Evolutionary conservation across 2,888 invertebrate genomes (phyloP), one percentile per base, ranked within the genome.

Genomic region (Epistrophe eligans): DNA sequence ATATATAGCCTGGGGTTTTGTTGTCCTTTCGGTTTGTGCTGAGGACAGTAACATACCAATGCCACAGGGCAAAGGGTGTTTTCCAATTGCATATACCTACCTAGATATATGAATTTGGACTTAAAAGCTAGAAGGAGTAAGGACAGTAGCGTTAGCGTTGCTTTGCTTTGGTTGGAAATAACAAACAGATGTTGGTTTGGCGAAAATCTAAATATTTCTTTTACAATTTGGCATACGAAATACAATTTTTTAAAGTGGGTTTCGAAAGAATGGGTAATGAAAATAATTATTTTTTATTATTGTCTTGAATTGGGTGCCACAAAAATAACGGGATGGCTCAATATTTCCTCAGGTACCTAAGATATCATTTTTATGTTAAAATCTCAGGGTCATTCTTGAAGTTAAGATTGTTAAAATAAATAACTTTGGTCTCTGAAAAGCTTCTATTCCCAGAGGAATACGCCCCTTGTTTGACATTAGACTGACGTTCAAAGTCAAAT

Each of bases 111-210:
- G 55, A 38, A 32, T 57, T 57, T 15, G 40, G 45, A 64, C 60
- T 73, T 45, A 32, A 19, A 45, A 32, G 43, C 9, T 32, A 32
- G 32, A 55, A 60, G 43, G 52, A 19, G 50, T 0, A n/a, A n/a
- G n/a, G n/a, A 32, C 28, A 32, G 24, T 15, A 38, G 24, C 28
- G 48, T 60, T n/a, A 24, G 58, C 62, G 38, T 45, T 64, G 32
- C 32, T 43, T 62, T 62, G 43, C 9, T 10, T 24, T 66, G 35
- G 10, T 38, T 74, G 79, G 24, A 74, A 72, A 77, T 66, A 73
- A 57, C 72, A 77, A 77, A 77, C 72, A 66, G 81, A 67, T 84
- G 79, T 76, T 79, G 82, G 74, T 79, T 73, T 50, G 66, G 50
- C 32, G 32, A 72, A 77, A 72, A 71, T 74, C 35, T 79, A 62